phyloP scores from a whole-genome alignment of 1,140 invertebrate species.

The Drosophila orena region DNA sequence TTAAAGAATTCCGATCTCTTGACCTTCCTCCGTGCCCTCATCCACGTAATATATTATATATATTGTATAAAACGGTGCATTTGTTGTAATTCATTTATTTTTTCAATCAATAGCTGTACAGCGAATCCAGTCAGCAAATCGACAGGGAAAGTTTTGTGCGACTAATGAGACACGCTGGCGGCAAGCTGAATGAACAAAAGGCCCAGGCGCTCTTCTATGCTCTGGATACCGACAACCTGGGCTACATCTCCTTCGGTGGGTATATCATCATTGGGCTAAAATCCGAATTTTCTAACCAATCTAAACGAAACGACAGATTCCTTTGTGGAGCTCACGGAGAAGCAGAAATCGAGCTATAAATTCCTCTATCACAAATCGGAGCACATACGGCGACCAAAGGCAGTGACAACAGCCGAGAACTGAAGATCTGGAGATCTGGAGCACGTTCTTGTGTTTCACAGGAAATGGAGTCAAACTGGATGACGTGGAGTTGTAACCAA shows the following conservation, averaged over 20 bases:
- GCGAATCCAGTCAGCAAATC: conserved; percentile 62
- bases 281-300: background rate
- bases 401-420: conserved; percentile 23
- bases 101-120: conserved; percentile 56
- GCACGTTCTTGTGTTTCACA: background rate
- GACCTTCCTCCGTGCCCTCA: conserved; percentile 63
- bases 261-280: background rate
- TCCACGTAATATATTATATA: conserved; percentile 54
- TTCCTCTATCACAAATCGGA: conserved; percentile 76
- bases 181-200: conserved; percentile 66
- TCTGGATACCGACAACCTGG: conserved; percentile 63
- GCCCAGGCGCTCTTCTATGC: conserved; percentile 64
- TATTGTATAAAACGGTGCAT: background rate
- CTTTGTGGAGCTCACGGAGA: conserved; percentile 59
- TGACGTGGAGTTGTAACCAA: background rate
- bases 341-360: conserved; percentile 54
- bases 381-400: conserved; percentile 63
- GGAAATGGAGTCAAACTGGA: background rate
- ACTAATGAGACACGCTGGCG: conserved; percentile 67
- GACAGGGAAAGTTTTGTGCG: conserved; percentile 64
- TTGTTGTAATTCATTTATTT: background rate
- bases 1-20: conserved; percentile 70
- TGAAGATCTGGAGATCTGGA: conserved; percentile 34
- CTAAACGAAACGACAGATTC: conserved; percentile 27
- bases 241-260: conserved; percentile 73